Percentiles rank a stretch among this genome's conserved stretches.
These are phyloP conservation scores for Euwallacea similis DNA, from an alignment of 1,140 invertebrate genomes.

Conservation along the genomic window DNA sequence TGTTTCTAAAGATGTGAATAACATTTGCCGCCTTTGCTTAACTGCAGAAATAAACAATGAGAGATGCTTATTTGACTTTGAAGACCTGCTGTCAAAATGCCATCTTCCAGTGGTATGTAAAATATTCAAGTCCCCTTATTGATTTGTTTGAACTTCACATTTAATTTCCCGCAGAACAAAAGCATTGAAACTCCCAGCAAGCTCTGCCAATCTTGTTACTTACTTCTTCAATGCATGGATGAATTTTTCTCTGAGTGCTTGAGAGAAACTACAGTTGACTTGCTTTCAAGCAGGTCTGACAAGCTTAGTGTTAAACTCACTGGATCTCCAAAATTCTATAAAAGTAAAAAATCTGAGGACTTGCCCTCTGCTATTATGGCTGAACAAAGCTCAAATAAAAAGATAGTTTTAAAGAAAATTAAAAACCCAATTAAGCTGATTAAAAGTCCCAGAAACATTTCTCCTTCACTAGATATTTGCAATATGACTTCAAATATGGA, in stretches of 20 bases:
- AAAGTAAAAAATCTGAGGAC: not conserved
- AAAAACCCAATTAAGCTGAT: not conserved
- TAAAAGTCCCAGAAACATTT: not conserved
- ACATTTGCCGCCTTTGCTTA: slow-evolving; percentile 5
- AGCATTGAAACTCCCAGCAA: not conserved
- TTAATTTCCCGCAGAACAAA: not conserved
- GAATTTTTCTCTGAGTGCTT: not conserved
- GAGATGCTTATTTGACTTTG: not conserved
- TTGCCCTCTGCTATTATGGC: not conserved
- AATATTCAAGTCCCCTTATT: not conserved
- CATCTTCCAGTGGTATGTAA: not conserved
- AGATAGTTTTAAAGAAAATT: slow-evolving; percentile 6
- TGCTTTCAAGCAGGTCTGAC: not conserved
- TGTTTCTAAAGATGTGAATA: slow-evolving; percentile 5
- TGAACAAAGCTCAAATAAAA: not conserved
- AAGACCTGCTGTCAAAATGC: not conserved
- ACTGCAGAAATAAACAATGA: not conserved
- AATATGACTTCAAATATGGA: slow-evolving; percentile 14
- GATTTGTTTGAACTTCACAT: not conserved
- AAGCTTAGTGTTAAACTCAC: not conserved
- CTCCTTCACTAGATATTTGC: not conserved
- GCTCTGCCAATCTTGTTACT: not conserved
- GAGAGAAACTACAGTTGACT: not conserved
- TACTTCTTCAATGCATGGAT: not conserved
- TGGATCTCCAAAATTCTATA: not conserved